Evolutionary conservation across 2,888 invertebrate species (phyloP), one percentile per base, ranked within the genome.

Genomic region (Amphiduros pacificus): DNA sequence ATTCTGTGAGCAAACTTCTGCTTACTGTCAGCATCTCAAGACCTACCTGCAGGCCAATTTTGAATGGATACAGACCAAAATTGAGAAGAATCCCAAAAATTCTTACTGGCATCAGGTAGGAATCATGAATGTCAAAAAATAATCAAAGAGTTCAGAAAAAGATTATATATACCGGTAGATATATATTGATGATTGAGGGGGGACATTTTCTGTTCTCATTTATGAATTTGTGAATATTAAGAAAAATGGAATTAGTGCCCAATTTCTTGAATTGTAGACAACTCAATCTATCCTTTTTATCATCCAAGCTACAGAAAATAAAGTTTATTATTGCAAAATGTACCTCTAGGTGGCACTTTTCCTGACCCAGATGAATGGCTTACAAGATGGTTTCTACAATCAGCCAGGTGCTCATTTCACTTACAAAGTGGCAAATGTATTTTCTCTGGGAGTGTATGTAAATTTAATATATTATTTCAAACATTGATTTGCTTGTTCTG

Each of bases 51-150:
- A 86, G 2, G 85, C 87, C 53, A 91, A 92, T 63, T 83, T 86
- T 1, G 85, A 86, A 27, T 87, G 85, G 77, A 87, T 89, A 79
- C 85, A 87, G 63, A 81, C 85, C n/a, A 85, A 86, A 69, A 88
- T 90, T 0, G 79, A 75, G 67, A 65, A 77, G 9, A 72, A 82
- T 70, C 74, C 74, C 69, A 84, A 77, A 5, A 88, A 89, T 81
- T 88, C 91, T 51, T 90, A 90, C 77, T 94, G 93, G 93, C 91
- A 93, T 82, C 93, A 94, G 85, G 89, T 93, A 52, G 9, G 56
- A 22, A 11, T 36, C 36, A 48, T 20, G 9, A 11, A 48, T 20
- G 17, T 48, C 48, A 48, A 48, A 11, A 48, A 17, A n/a, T 11
- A 11, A 11, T 9, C 14, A n/a, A 11, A n/a, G 36, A 36, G 9